Base-by-base conservation (phyloP, 2,888 invertebrate genomes). In the Calameuta pallipes region DNA sequence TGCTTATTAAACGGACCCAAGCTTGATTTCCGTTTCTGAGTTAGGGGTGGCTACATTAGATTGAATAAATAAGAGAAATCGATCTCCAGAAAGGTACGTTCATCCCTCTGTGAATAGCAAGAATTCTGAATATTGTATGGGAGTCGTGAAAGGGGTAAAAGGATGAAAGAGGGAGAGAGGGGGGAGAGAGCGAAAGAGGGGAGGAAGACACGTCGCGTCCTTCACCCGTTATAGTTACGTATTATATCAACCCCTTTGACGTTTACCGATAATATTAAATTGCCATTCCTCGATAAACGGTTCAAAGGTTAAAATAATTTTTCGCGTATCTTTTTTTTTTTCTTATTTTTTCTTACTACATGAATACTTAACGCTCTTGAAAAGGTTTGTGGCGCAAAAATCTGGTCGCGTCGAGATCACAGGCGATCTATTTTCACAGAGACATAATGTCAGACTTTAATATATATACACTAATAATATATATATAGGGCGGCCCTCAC, bases 391-490 rank as follows among this genome's bases (percentile, higher is more conserved):
- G 13, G 31, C 31, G 6, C 31, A 71, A 71, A 71, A 71, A 23
- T 31, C 71, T 34, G 34, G 9, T 9, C 23, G 23, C 23, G 0
- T 23, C 31, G 12, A 71, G 71, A 71, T 71, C 71, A 71, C 33
- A 75, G 73, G 56, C 73, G 37, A 69, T 71, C 78, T 78, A 78
- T 78, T 78, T 78, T 75, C 71, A 78, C 23, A 73, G 75, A 78
- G 78, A 78, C 78, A 78, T 78, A 33, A 73, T 73, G 78, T 78
- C 76, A 78, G 76, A 78, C 78, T 75, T 35, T 68, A 4, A 71
- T 73, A 78, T 76, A 78, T 76, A 73, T 73, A 78, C 76, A 33
- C 15, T 71, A 71, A 56, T 71, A 33, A 71, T 71, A 71, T 71
- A 71, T 71, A 31, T 33, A 70, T 33, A 70, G 33, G 31, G 9